Evolutionary conservation across 64 coral and sea anemone genomes (phyloP).

Genomic region (Astreopora myriophthalma): DNA sequence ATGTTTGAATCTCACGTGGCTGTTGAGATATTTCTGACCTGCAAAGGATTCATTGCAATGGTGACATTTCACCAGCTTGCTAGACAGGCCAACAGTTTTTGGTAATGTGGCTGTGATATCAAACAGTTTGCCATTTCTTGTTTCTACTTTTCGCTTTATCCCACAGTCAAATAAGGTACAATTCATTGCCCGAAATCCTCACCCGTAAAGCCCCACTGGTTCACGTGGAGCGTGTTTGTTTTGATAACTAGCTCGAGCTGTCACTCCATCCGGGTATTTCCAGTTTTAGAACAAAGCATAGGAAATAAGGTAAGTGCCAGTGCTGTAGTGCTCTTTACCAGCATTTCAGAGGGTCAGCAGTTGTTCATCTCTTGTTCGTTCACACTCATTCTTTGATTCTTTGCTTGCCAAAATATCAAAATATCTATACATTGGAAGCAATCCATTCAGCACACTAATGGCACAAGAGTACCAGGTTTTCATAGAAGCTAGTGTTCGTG

Average conservation of each 20-base stretch:
- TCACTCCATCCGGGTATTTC: background rate
- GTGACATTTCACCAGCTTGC: too few species aligned
- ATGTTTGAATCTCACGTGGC: too few species aligned
- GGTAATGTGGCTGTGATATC: too few species aligned
- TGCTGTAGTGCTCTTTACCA: background rate
- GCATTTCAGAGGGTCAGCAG: background rate
- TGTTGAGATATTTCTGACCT: too few species aligned
- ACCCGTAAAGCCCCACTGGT: background rate
- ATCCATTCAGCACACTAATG: too few species aligned
- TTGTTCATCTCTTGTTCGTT: conserved; percentile 10
- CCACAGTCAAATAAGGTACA: conserved; percentile 64
- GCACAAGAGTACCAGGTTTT: too few species aligned
- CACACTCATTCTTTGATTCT: background rate
- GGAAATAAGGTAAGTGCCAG: background rate
- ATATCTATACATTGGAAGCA: background rate
- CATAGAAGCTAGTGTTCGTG: too few species aligned
- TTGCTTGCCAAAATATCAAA: too few species aligned
- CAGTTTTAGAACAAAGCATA: background rate
- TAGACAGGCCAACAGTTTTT: too few species aligned
- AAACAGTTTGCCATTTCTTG: conserved; percentile 1
- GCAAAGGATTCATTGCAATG: too few species aligned
- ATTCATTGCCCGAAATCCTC: background rate
- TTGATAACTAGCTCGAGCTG: too few species aligned
- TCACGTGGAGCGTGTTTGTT: background rate
- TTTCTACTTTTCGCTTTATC: conserved; percentile 39